These are phyloP conservation scores for Sebastes trivittatus DNA, from an alignment of 2,797 vertebrate species.

Conservation along the genomic window DNA sequence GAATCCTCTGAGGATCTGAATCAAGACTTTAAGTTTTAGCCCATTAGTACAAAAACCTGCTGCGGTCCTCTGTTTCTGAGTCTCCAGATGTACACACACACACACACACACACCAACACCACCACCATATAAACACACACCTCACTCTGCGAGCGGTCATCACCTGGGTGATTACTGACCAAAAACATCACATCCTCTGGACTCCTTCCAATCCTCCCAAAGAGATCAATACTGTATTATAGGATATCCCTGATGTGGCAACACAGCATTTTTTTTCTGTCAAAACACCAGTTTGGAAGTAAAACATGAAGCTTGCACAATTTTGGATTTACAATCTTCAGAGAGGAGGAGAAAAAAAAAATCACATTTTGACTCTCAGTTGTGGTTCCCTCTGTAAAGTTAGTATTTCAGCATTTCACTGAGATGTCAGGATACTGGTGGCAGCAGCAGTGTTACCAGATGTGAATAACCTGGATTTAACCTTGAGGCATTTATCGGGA, in stretches of 20 bases:
- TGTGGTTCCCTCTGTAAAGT: slow-evolving; percentile 21
- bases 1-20: neutral
- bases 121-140: neutral
- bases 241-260: slow-evolving; percentile 57
- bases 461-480: slow-evolving; percentile 20
- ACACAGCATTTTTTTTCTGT: slow-evolving; percentile 58
- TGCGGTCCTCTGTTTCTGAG: neutral
- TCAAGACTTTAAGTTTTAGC: neutral
- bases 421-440: slow-evolving; percentile 4
- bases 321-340: slow-evolving; percentile 43
- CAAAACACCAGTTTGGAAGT: slow-evolving; percentile 50
- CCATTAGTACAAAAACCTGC: slow-evolving; percentile 17
- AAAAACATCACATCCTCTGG: slow-evolving; percentile 41
- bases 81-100: neutral
- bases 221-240: slow-evolving; percentile 63
- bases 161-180: slow-evolving; percentile 59
- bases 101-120: neutral
- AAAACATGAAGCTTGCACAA: slow-evolving; percentile 67
- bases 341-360: neutral
- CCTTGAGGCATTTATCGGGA: slow-evolving; percentile 1
- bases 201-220: slow-evolving; percentile 22
- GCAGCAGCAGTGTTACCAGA: slow-evolving; percentile 7
- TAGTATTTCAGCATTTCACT: slow-evolving; percentile 30
- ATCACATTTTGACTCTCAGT: neutral
- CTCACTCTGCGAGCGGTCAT: slow-evolving; percentile 10